These are phyloP conservation scores for Heliothis subflexa DNA, from an alignment of 1,140 invertebrate species.

Conservation along the genomic window DNA sequence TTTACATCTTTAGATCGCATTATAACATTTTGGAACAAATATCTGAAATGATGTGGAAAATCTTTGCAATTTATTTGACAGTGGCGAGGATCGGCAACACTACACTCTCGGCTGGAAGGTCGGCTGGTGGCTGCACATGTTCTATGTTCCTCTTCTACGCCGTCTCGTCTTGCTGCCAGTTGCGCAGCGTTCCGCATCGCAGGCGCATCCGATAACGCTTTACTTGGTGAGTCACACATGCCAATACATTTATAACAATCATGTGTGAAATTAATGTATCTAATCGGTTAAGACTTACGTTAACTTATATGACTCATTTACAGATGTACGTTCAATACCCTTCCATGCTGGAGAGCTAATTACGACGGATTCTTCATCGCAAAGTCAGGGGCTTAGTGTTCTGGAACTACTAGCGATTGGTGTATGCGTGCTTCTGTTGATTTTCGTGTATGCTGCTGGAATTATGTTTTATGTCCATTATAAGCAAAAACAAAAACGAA, in stretches of 20 bases:
- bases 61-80: constrained; percentile 53
- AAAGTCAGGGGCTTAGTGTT: constrained; percentile 75
- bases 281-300: constrained; percentile 14
- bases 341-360: constrained; percentile 79
- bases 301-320: constrained; percentile 33
- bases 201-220: constrained; percentile 73
- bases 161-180: constrained; percentile 70
- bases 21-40: constrained; percentile 42
- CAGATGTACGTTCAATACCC: constrained; percentile 82
- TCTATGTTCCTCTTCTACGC: constrained; percentile 71
- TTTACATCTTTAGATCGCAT: constrained; percentile 43
- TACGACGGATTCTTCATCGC: constrained; percentile 65
- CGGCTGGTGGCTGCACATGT: constrained; percentile 77
- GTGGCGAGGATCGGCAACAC: constrained; percentile 80
- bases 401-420: constrained; percentile 78
- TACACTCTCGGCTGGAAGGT: constrained; percentile 74
- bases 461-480: constrained; percentile 82
- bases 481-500: constrained; percentile 75
- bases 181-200: constrained; percentile 82
- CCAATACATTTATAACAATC: neutral
- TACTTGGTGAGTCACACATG: constrained; percentile 64
- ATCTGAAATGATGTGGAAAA: constrained; percentile 25
- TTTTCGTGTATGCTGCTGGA: constrained; percentile 80
- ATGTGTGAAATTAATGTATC: constrained; percentile 24
- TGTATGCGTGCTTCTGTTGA: constrained; percentile 77